Evolutionary conservation across 2,888 invertebrate genomes (phyloP), one percentile per base, ranked within the genome.

Genomic region (Sisyra nigra): DNA sequence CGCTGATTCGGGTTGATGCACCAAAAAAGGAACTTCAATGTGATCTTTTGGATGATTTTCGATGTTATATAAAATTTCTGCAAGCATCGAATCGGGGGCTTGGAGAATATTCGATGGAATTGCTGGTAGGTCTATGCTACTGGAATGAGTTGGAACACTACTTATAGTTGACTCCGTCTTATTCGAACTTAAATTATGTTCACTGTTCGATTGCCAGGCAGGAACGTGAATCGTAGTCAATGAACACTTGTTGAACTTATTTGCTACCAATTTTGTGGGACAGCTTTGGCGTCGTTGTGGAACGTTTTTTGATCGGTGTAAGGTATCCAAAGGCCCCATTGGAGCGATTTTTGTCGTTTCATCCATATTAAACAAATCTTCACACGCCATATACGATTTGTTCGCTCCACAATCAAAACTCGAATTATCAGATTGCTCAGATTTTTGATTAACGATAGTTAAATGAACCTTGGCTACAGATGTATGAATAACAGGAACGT

Each of bases 361-460:
- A 54, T 74, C 72, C 54, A 80, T 67, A 57, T 75, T 72, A 9
- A 72, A 68, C 48, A 81, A 61, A 65, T 81, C 73, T 58, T 80
- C 80, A 55, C 76, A 80, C 8, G 76, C 77, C 61, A 71, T 68
- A 49, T 73, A 74, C 13, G 63, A 63, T 41, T 65, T 69, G 2
- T 62, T 57, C 4, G 70, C 57, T 19, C 69, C 63, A 15, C 62
- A 66, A 51, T 69, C 69, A 51, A 72, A 72, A 51, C 72, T 71
- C 37, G 72, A 72, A 53, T 69, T 67, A 51, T 72, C 72, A 13
- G 71, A 69, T 49, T 67, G 68, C 57, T 75, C 72, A 47, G 79
- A 79, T 58, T 69, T 69, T 60, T 75, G 43, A 35, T 61, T 59
- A 5, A 56, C 49, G 31, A 52, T 49, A 18, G 54, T 54, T 13